phyloP scores from a whole-genome alignment of 2,888 invertebrate species.

The Nomada lathburiana region DNA sequence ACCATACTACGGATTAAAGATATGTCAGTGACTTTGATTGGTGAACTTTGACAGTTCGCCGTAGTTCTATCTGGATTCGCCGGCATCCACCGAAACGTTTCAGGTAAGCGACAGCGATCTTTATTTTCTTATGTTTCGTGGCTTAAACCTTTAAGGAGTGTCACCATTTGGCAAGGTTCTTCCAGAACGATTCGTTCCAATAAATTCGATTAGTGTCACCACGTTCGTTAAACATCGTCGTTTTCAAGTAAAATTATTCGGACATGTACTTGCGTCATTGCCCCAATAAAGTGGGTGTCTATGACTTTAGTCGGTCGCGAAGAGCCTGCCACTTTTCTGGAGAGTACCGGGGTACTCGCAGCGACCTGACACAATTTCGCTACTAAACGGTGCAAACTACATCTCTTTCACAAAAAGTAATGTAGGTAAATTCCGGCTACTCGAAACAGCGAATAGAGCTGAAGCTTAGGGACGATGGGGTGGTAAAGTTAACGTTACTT shows the following conservation, averaged over 20 bases:
- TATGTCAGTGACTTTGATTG: constrained; percentile 78
- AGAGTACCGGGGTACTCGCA: constrained; percentile 49
- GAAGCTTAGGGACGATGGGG: background rate
- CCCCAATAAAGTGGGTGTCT: background rate
- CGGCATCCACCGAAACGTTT: constrained; percentile 60
- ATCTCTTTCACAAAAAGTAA: background rate
- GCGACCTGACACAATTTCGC: constrained; percentile 62
- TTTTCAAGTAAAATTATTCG: too few relatives aligned
- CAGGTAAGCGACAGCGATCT: constrained; percentile 69
- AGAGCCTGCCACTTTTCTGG: constrained; percentile 31
- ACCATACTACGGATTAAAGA: constrained; percentile 43
- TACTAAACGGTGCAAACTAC: constrained; percentile 16
- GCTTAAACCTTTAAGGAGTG: too few relatives aligned
- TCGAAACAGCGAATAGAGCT: background rate
- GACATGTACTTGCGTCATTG: too few relatives aligned
- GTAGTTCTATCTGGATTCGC: constrained; percentile 64
- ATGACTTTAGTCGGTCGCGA: too few relatives aligned
- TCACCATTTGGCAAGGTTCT: too few relatives aligned
- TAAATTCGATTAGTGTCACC: too few relatives aligned
- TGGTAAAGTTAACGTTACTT: constrained; percentile 4
- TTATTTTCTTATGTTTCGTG: background rate
- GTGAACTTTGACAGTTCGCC: constrained; percentile 79
- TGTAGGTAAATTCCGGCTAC: background rate
- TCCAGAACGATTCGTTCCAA: too few relatives aligned
- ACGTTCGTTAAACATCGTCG: too few relatives aligned